Evolutionary conservation across 2,888 invertebrate species (phyloP), one percentile per base, ranked within the genome.

Genomic region (Drosophila mimica): DNA sequence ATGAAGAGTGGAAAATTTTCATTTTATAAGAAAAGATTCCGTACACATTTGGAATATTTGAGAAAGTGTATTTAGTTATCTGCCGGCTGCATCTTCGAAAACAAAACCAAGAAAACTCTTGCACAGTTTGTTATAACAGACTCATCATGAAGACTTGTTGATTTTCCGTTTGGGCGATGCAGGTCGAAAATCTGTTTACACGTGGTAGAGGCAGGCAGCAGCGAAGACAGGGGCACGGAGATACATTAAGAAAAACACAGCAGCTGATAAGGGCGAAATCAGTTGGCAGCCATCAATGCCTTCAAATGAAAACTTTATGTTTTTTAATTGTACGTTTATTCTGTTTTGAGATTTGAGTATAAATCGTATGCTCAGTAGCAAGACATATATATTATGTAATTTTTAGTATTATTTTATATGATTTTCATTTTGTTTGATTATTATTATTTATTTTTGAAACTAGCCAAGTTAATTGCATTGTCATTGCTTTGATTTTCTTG

Each of bases 261-360:
- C 28, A 57, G 54, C 67, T 77, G 76, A 77, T 78, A 73, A 74
- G 57, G 17, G 46, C 43, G 28, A 61, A 49, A 48, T 71, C 34
- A 59, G 40, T 46, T 61, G 48, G 34, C 40, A 25, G 40, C 20
- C 28, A 40, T 15, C 33, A 46, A 31, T 46, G 53, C 53, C 43
- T 3, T 30, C 8, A 40, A 62, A 61, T 51, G 15, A 56, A 68
- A 73, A 46, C 33, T 58, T 25, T 52, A 52, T 73, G 53, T 53
- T 58, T 68, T 71, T 72, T 30, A 59, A 31, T 75, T 70, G 75
- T 74, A 71, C 25, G 59, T 78, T 74, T 83, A 78, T 76, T 62
- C 73, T 54, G 59, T 62, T 57, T 62, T 65, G 49, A 28, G n/a
- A 48, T 73, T 74, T 54, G 60, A 60, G 60, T 75, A 75, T 61